Evolutionary conservation across 2,888 invertebrate species (phyloP).

Genomic region (Mylabris sibirica): DNA sequence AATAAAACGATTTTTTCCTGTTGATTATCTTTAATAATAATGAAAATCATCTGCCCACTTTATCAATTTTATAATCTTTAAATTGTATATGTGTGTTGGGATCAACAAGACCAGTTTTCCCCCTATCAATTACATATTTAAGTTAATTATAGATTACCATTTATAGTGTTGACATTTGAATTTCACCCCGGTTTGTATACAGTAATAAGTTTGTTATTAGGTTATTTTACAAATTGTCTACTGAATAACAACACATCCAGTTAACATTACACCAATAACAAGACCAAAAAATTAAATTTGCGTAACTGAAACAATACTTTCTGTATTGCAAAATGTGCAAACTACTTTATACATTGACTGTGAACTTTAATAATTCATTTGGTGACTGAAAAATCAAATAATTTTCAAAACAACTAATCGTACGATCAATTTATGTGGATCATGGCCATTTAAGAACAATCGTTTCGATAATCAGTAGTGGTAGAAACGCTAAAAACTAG

Average conservation of each 20-base stretch:
- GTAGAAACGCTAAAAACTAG: constrained; percentile 17
- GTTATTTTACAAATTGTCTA: background rate
- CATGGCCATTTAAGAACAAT: constrained; percentile 29
- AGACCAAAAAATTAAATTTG: background rate
- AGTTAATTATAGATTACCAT: constrained; percentile 11
- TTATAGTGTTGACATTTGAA: constrained; percentile 12
- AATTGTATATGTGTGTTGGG: background rate
- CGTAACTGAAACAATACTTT: background rate
- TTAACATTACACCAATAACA: background rate
- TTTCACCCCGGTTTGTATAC: background rate
- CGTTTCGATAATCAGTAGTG: constrained; percentile 24
- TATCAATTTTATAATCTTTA: background rate
- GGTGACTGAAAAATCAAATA: no score
- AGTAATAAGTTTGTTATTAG: background rate
- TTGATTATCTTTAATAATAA: constrained; percentile 8
- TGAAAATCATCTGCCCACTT: constrained; percentile 1
- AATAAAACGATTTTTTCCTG: background rate
- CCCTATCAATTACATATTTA: constrained; percentile 12
- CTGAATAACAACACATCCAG: no score
- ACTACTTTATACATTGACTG: constrained; percentile 32
- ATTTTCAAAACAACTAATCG: background rate
- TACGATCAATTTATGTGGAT: constrained; percentile 26
- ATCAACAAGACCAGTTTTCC: constrained; percentile 4
- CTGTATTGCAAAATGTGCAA: constrained; percentile 37
- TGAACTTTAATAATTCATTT: constrained; percentile 15